Evolutionary conservation across 2,113 vertebrate genomes (phyloP).

Genomic region (Tympanuchus pallidicinctus): DNA sequence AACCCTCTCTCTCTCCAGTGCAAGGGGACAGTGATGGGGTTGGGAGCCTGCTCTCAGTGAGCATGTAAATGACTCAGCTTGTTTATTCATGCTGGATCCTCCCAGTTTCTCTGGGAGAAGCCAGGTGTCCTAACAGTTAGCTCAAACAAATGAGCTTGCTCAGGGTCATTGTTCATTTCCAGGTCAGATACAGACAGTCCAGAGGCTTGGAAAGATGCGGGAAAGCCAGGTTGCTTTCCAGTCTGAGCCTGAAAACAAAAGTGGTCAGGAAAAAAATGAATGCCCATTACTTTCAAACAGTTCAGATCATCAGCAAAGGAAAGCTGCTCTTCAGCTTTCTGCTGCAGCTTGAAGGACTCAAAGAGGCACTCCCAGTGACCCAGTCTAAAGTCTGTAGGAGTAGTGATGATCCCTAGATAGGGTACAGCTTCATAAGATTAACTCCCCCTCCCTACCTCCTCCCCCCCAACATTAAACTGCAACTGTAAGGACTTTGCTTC

Average conservation of each 20-base stretch:
- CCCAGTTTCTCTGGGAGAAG: not conserved
- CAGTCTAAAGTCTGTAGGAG: not conserved
- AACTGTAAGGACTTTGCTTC: not conserved
- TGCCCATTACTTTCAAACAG: not conserved
- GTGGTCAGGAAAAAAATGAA: not conserved
- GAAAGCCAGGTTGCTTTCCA: not conserved
- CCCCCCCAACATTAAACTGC: not conserved
- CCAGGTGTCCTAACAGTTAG: not conserved
- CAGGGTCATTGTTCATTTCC: not conserved
- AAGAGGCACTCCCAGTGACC: not conserved
- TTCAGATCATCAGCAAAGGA: not conserved
- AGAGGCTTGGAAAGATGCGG: not conserved
- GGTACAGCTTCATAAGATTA: not conserved
- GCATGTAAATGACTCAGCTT: not conserved
- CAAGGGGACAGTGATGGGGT: not conserved
- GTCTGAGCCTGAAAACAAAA: not conserved
- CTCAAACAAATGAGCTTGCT: not conserved
- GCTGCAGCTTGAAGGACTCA: not conserved
- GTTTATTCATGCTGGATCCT: not conserved
- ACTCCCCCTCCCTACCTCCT: accelerated
- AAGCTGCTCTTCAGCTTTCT: not conserved
- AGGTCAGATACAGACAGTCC: not conserved
- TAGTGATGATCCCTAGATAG: not conserved
- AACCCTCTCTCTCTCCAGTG: not conserved
- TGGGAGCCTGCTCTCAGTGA: not conserved